These are phyloP conservation scores for Maniola hyperantus DNA, from an alignment of 2,888 invertebrate genomes.

Conservation along the genomic window DNA sequence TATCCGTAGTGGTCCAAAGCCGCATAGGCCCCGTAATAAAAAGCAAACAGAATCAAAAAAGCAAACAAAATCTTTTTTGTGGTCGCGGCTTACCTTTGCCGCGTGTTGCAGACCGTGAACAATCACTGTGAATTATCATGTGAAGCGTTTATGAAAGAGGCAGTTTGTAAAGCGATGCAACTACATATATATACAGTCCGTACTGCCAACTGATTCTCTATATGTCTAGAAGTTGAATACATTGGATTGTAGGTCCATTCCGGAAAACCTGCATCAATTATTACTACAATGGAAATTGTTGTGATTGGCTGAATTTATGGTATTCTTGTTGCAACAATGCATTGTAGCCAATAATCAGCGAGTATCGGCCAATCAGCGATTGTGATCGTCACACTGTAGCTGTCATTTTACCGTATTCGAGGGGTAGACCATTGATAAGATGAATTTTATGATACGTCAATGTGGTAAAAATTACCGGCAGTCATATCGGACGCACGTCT, in stretches of 20 bases:
- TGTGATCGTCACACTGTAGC: no score
- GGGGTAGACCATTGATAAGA: background rate
- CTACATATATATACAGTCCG: background rate
- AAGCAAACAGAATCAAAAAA: conserved; percentile 58
- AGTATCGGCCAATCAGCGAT: no score
- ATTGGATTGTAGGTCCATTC: background rate
- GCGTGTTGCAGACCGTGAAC: conserved; percentile 78
- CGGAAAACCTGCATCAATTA: background rate
- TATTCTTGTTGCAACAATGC: no score
- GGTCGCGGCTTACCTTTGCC: conserved; percentile 77
- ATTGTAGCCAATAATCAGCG: no score
- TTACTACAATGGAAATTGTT: no score
- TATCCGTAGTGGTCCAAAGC: conserved; percentile 62
- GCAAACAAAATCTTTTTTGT: conserved; percentile 72
- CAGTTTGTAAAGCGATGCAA: conserved; percentile 69
- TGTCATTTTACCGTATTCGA: no score
- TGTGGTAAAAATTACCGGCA: background rate
- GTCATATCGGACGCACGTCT: background rate
- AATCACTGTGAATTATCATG: conserved; percentile 77
- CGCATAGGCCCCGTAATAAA: conserved; percentile 67
- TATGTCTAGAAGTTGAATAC: background rate
- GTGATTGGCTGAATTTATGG: no score
- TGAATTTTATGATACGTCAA: background rate
- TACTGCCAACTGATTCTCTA: background rate
- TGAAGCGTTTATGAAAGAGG: conserved; percentile 73